Conservation (phyloP, 2,113 vertebrate species). For the Glaucomys volans region DNA sequence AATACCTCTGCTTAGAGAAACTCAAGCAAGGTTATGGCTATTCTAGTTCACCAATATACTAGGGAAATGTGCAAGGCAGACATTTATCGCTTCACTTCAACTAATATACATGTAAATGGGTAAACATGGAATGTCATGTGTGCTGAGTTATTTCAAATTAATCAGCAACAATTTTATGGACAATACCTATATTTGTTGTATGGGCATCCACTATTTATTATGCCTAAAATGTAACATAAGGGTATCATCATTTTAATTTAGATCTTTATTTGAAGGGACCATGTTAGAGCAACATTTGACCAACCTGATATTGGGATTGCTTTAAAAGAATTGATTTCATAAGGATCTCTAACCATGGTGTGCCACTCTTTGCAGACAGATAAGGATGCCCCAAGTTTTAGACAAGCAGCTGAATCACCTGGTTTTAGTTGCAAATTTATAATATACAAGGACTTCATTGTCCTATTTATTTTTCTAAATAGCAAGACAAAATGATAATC, state of each 20-base stretch:
- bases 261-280: not conserved
- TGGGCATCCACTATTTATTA: not conserved
- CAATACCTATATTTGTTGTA: not conserved
- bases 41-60: not conserved
- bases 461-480: not conserved
- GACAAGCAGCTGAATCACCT: not conserved
- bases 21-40: not conserved
- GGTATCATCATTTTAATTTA: not conserved
- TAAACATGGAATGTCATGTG: not conserved
- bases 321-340: not conserved
- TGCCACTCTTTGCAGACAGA: not conserved
- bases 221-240: not conserved
- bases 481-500: not conserved
- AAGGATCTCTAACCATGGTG: too few species aligned
- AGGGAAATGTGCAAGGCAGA: not conserved
- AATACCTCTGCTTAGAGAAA: not conserved
- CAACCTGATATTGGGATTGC: not conserved
- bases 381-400: not conserved
- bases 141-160: not conserved
- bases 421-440: not conserved
- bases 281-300: not conserved
- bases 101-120: not conserved
- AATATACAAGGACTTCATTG: not conserved
- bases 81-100: not conserved
- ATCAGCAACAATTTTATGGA: not conserved